Evolutionary conservation across 2,888 invertebrate species (phyloP), one percentile per base, ranked within the genome.

Genomic region (Polymixis lichenea): DNA sequence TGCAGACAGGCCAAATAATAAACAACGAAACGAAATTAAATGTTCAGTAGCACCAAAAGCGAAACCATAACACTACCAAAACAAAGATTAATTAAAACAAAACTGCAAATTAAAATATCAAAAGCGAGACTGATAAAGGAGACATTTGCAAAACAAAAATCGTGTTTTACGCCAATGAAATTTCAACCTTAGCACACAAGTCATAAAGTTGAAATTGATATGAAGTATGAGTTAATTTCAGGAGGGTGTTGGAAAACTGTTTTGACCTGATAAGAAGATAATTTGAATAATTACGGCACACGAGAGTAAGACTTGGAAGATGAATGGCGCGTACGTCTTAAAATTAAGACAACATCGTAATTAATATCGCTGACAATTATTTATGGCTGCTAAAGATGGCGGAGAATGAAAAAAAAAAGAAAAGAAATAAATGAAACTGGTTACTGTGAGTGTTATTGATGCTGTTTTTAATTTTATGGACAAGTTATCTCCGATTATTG

Each of bases 251-350:
- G 89, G 93, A 93, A 94, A 95, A 95, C 95, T 95, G 95, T 90
- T 91, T 80, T 91, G 87, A 90, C 86, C 92, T 91, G 95, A 95
- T 95, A 95, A 95, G 94, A 87, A 89, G 83, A 88, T 90, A 92
- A 95, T 95, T 95, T 95, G 95, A 95, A 95, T 95, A 95, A 95
- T 95, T 95, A 95, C 92, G 82, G 86, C 90, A 90, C 88, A 91
- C 91, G 89, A 90, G 84, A 88, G 87, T 91, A 92, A 93, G 92
- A 91, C 92, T 93, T 88, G 77, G 90, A 95, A 94, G 95, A 95
- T 94, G 95, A 95, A 95, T 95, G 89, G 88, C 86, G 81, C 88
- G 89, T 88, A 86, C 86, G 86, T 89, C 90, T 90, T 91, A 90
- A 90, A 90, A 90, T 88, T 87, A 71, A 87, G 89, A 88, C 88